Conservation (phyloP, 2,888 invertebrate species). For the Criorhina ranunculi region DNA sequence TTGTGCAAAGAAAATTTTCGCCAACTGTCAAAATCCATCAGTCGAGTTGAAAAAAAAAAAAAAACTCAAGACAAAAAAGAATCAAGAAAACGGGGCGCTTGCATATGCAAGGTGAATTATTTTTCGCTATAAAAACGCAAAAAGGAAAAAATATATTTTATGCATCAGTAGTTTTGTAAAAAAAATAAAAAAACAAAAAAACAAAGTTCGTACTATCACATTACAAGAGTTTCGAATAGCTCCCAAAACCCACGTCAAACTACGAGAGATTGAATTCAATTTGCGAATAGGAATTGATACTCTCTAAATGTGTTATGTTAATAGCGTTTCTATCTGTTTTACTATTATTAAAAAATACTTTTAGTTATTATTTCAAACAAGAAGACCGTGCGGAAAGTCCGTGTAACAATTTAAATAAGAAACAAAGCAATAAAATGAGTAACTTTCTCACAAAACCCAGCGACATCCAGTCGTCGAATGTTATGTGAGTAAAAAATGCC, state of each 20-base stretch:
- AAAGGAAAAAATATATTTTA: slow-evolving; percentile 19
- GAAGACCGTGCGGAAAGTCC: slow-evolving; percentile 12
- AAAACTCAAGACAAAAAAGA: slow-evolving; percentile 51
- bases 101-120: slow-evolving; percentile 70
- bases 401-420: slow-evolving; percentile 7
- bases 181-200: no score
- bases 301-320: slow-evolving; percentile 76
- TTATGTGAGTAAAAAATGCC: slow-evolving; percentile 73
- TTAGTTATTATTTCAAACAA: slow-evolving; percentile 73
- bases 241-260: neutral
- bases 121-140: slow-evolving; percentile 49
- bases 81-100: slow-evolving; percentile 68
- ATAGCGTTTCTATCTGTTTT: slow-evolving; percentile 73
- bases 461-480: slow-evolving; percentile 63
- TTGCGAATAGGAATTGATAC: slow-evolving; percentile 56
- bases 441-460: slow-evolving; percentile 67
- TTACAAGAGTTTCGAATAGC: neutral
- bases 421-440: slow-evolving; percentile 57
- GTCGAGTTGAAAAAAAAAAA: slow-evolving; percentile 30
- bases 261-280: slow-evolving; percentile 21
- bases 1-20: slow-evolving; percentile 21
- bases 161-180: slow-evolving; percentile 14
- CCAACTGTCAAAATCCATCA: slow-evolving; percentile 58
- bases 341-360: slow-evolving; percentile 72
- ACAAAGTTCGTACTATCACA: neutral